A percentile compares a stretch with the other conserved stretches of the same genome.
Conservation (phyloP, 2,113 vertebrate species). For the Prinia subflava region DNA sequence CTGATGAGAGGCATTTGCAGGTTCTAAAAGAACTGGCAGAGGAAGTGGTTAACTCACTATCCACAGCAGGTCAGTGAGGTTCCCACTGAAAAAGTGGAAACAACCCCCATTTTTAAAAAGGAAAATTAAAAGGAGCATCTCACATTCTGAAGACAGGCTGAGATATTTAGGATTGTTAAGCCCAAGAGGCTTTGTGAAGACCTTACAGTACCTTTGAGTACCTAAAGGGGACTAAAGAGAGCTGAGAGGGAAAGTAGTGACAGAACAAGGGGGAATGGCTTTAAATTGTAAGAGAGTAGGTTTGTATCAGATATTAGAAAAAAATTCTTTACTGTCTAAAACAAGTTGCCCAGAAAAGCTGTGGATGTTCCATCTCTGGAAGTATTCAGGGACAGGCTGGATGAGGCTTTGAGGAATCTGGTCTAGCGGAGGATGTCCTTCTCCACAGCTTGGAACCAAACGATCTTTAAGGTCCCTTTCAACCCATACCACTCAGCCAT, state of each 20-base stretch:
- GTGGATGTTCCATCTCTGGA: neutral
- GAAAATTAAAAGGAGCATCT: neutral
- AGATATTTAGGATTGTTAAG: neutral
- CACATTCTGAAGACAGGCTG: neutral
- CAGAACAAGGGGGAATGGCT: neutral
- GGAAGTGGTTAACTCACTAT: neutral
- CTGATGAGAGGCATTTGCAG: neutral
- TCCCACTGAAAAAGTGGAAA: neutral
- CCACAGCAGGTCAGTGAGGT: neutral
- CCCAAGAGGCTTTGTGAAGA: neutral
- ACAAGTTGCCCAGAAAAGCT: neutral
- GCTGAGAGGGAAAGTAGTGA: neutral
- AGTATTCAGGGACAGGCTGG: neutral
- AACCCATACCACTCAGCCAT: neutral
- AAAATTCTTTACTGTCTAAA: neutral
- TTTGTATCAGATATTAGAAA: neutral
- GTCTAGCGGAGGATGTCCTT: neutral
- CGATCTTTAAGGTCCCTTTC: neutral
- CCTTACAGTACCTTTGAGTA: neutral
- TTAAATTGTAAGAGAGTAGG: neutral
- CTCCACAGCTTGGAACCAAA: neutral
- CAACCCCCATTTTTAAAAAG: neutral
- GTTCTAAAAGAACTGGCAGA: neutral
- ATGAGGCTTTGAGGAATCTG: neutral
- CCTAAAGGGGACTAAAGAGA: neutral